These are phyloP conservation scores for Schmidtea mediterranea DNA, from an alignment of 1,140 invertebrate genomes.

Conservation along the genomic window DNA sequence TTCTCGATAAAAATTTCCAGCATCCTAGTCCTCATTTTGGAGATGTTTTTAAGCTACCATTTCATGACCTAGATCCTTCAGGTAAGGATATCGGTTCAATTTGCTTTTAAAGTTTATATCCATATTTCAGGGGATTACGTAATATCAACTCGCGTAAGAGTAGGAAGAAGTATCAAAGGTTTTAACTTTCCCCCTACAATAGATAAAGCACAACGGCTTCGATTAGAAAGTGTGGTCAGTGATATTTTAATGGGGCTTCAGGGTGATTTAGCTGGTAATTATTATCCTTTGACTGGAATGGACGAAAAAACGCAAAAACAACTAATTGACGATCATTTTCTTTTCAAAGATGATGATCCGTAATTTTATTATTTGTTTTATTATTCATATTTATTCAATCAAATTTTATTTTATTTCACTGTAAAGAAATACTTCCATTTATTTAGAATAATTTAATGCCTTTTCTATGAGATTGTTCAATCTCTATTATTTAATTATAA, in stretches of 20 bases:
- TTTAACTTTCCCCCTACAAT: constrained; percentile 65
- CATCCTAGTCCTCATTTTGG: constrained; percentile 75
- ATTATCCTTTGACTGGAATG: constrained; percentile 18
- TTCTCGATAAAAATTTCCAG: constrained; percentile 26
- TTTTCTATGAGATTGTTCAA: too few species aligned
- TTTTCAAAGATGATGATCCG: constrained; percentile 19
- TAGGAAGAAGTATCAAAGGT: constrained; percentile 56
- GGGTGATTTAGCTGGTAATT: constrained; percentile 13
- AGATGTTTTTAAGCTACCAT: constrained; percentile 51
- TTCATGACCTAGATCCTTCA: constrained; percentile 36
- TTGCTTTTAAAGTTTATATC: too few species aligned
- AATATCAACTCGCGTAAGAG: constrained; percentile 73
- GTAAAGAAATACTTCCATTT: too few species aligned
- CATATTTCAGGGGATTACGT: constrained; percentile 37
- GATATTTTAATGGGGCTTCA: not conserved
- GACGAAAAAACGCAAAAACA: constrained; percentile 13
- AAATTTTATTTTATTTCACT: not conserved
- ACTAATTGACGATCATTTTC: constrained; percentile 13
- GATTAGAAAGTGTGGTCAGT: not conserved
- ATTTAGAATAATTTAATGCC: too few species aligned
- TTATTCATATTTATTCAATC: not conserved
- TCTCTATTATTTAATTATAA: too few species aligned
- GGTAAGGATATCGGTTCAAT: constrained; percentile 22
- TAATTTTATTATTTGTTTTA: constrained; percentile 5
- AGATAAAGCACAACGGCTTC: not conserved